Evolutionary conservation across 2,888 invertebrate species (phyloP).

Genomic region (Drosophila longiperda): DNA sequence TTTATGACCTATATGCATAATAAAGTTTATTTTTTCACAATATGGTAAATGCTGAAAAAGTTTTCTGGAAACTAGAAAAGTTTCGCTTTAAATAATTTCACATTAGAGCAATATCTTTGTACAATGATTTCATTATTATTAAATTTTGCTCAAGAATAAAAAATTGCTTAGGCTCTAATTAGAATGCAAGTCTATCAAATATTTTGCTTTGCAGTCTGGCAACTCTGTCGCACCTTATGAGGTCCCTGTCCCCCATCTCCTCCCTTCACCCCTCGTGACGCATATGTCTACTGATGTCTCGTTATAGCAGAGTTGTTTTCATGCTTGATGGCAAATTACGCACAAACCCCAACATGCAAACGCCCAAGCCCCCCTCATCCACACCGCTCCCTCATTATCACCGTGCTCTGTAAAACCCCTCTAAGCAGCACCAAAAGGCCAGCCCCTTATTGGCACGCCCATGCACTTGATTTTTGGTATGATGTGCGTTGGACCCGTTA

Average conservation of each 20-base stretch:
- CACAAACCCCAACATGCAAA: slow-evolving; percentile 10
- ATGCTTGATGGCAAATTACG: slow-evolving; percentile 77
- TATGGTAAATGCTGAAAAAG: background rate
- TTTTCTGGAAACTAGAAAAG: background rate
- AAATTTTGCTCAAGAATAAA: background rate
- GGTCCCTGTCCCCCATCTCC: background rate
- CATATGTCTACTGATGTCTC: slow-evolving; percentile 37
- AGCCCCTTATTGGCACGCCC: slow-evolving; percentile 18
- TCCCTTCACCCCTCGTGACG: background rate
- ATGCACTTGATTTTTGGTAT: slow-evolving; percentile 61
- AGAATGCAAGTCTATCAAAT: slow-evolving; percentile 43
- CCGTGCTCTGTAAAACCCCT: no score
- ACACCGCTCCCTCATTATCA: background rate
- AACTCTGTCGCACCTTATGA: slow-evolving; percentile 28
- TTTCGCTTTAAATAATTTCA: background rate
- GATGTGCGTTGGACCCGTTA: slow-evolving; percentile 62
- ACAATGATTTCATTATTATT: background rate
- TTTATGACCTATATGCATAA: no score
- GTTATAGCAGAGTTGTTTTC: slow-evolving; percentile 79
- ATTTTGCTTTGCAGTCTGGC: slow-evolving; percentile 31
- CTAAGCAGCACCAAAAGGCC: background rate
- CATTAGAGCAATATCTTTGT: background rate
- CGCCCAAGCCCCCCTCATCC: background rate
- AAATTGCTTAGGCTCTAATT: slow-evolving; percentile 61
- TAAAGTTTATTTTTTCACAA: no score